Conservation (phyloP, 2,797 vertebrate genomes). For the Pangasius macronema region DNA sequence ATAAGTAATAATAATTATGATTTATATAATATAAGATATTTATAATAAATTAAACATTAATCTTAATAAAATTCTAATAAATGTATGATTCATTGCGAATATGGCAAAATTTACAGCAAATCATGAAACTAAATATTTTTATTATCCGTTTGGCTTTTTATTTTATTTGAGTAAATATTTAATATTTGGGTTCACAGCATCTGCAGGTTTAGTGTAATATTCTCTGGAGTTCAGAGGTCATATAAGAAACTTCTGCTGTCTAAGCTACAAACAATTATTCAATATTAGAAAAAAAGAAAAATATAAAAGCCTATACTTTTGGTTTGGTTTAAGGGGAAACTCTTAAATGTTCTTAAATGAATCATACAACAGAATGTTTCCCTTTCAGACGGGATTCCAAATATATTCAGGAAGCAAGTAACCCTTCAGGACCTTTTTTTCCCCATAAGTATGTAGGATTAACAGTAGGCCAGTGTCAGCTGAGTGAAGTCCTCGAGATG, state of each 20-base stretch:
- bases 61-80: not conserved
- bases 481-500: not conserved
- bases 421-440: not conserved
- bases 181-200: not conserved
- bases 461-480: not conserved
- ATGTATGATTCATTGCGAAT: not conserved
- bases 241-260: not conserved
- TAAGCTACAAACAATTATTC: not conserved
- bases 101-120: not conserved
- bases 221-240: not conserved
- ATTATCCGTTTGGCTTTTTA: not conserved
- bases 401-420: not conserved
- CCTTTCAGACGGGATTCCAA: not conserved
- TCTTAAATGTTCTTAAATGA: not conserved
- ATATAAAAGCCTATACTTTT: not conserved
- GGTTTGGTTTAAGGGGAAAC: not conserved
- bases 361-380: not conserved
- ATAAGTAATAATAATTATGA: not conserved
- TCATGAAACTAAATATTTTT: not conserved
- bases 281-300: not conserved
- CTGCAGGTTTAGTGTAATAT: not conserved
- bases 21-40: not conserved
- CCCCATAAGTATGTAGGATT: not conserved
- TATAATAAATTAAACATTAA: not conserved
- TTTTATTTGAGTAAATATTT: not conserved